phyloP scores from a whole-genome alignment of 2,113 vertebrate species.

The Forbesichthys agassizii region DNA sequence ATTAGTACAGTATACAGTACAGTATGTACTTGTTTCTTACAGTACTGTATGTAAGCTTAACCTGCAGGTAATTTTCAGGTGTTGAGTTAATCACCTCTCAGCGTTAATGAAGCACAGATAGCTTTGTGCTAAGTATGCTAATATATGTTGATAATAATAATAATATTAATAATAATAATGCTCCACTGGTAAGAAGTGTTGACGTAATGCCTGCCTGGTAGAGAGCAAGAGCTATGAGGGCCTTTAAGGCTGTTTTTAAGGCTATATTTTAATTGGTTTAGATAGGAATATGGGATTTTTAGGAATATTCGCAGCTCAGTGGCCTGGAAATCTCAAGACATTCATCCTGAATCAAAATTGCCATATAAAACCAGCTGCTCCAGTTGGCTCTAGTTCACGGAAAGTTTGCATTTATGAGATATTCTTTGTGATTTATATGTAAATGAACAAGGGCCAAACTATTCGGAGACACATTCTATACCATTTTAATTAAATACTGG shows the following conservation, averaged over 20 bases:
- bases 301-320: constrained; percentile 53
- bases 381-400: constrained; percentile 3
- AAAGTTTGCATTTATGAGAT: background rate
- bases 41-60: no score
- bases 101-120: constrained; percentile 12
- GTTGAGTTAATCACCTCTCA: background rate
- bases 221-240: constrained; percentile 33
- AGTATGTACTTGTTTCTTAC: no score
- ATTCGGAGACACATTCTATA: constrained; percentile 12
- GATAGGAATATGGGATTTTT: constrained; percentile 47
- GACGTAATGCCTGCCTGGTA: constrained; percentile 23
- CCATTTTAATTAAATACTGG: constrained; percentile 12
- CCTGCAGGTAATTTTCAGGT: constrained; percentile 10
- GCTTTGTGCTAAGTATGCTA: constrained; percentile 27
- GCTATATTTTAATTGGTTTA: constrained; percentile 59
- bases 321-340: constrained; percentile 39
- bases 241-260: constrained; percentile 32
- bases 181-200: constrained; percentile 21
- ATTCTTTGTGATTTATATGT: background rate
- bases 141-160: constrained; percentile 36
- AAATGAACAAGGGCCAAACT: constrained; percentile 19
- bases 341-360: constrained; percentile 49
- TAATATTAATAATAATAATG: constrained; percentile 46
- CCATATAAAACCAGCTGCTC: constrained; percentile 20
- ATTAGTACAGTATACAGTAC: no score